phyloP scores from a whole-genome alignment of 2,888 invertebrate genomes.

The Prosapia bicincta region DNA sequence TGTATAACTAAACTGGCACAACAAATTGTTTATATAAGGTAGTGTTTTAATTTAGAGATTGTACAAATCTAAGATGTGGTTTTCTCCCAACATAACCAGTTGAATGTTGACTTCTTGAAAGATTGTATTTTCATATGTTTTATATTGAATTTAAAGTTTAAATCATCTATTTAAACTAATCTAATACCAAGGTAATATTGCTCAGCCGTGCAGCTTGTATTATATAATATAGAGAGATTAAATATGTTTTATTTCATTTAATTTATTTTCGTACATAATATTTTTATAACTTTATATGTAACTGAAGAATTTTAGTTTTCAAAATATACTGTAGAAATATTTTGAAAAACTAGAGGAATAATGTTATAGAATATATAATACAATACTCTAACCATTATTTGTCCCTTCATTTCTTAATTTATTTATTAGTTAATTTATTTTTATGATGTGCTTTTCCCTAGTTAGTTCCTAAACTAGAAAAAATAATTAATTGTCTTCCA shows the following conservation, averaged over 20 bases:
- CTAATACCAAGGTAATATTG: neutral
- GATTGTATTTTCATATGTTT: constrained; percentile 29
- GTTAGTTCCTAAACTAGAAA: too few relatives aligned
- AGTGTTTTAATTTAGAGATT: neutral
- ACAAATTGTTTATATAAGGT: neutral
- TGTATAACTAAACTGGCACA: neutral
- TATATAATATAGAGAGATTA: neutral
- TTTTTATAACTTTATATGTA: neutral
- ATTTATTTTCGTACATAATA: neutral
- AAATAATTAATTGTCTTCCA: neutral
- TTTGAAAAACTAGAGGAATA: too few relatives aligned
- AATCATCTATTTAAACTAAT: neutral
- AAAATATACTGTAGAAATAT: neutral
- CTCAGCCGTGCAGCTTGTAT: neutral
- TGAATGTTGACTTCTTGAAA: constrained; percentile 3
- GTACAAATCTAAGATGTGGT: neutral
- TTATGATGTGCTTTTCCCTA: too few relatives aligned
- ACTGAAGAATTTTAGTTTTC: neutral
- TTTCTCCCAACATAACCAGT: neutral
- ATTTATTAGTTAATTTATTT: too few relatives aligned
- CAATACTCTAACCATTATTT: too few relatives aligned
- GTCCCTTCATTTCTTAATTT: too few relatives aligned
- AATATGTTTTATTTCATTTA: neutral
- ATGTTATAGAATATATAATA: too few relatives aligned
- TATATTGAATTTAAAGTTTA: constrained; percentile 10